Evolutionary conservation across 2,888 invertebrate genomes (phyloP), one percentile per base, ranked within the genome.

Genomic region (Lordiphosa andalusiaca): DNA sequence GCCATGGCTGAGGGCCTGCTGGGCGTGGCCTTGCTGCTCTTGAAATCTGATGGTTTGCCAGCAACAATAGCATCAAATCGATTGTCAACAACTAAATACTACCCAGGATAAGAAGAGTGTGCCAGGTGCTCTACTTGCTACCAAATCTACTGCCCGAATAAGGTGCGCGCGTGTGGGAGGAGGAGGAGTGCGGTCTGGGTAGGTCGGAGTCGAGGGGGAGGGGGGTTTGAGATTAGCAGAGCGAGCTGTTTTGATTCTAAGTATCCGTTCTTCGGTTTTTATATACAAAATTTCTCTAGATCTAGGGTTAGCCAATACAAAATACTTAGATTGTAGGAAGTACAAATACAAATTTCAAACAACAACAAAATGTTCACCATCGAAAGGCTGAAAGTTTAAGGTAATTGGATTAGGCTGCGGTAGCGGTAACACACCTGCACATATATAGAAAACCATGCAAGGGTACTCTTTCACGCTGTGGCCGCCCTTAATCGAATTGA

Each of bases 371-470:
- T 56, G 30, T 30, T 30, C 30, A 30, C 30, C 30, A 30, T 30
- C 30, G 30, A 30, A 9, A 30, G 54, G 50, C 71, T 71, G 69
- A 58, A 69, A 64, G 54, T 48, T 69, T 42, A 60, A 66, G 61
- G 48, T 72, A 46, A 69, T 67, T 53, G 37, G 48, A 53, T 69
- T 60, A 56, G 60, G 67, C 61, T 73, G 76, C 70, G 70, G 69
- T 62, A 77, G 71, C 73, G 63, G 73, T 67, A 86, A 89, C 89
- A 88, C 89, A 89, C 89, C 89, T 89, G 87, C 72, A 85, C 89
- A 89, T 72, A 88, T 86, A 86, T 82, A 87, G 80, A 89, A 85
- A 81, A 89, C 81, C 87, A 88, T 87, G 89, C 89, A 89, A 86
- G 86, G 88, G 77, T 86, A 76, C 76, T 88, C 88, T 84, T 84